phyloP scores from a whole-genome alignment of 2,113 vertebrate species.

The Campylomormyrus numenius region DNA sequence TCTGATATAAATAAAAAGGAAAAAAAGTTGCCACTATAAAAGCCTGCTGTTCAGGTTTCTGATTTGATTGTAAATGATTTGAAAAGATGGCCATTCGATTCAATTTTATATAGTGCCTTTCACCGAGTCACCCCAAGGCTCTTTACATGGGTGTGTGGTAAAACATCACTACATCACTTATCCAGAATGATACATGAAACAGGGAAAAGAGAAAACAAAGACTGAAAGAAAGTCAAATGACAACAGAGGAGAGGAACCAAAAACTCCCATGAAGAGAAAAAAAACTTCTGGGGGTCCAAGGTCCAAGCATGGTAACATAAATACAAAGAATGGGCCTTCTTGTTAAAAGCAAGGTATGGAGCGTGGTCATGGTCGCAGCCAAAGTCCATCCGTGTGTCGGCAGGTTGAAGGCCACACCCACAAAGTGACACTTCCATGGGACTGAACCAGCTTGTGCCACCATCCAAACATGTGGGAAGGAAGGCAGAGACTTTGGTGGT shows the following conservation, averaged over 20 bases:
- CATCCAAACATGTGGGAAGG: not conserved
- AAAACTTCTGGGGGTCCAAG: not conserved
- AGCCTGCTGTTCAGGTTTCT: not conserved
- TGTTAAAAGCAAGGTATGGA: too few species aligned
- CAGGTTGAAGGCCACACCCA: not conserved
- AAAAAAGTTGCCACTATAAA: not conserved
- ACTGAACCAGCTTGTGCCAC: not conserved
- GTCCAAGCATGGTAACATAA: not conserved
- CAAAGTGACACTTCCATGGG: not conserved
- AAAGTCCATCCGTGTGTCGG: too few species aligned
- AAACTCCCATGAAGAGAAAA: not conserved
- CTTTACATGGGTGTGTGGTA: not conserved
- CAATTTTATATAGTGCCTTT: not conserved
- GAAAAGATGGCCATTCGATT: not conserved
- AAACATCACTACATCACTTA: not conserved
- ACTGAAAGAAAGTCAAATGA: not conserved
- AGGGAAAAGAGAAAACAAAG: not conserved
- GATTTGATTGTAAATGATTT: not conserved
- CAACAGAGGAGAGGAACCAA: not conserved
- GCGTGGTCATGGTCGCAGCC: too few species aligned
- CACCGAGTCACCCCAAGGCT: not conserved
- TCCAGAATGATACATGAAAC: not conserved
- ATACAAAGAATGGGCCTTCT: not conserved
- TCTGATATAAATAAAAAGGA: not conserved
- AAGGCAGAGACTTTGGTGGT: not conserved